Conservation (phyloP, 2,888 invertebrate genomes). For the Sceliomorpha sp. region DNA sequence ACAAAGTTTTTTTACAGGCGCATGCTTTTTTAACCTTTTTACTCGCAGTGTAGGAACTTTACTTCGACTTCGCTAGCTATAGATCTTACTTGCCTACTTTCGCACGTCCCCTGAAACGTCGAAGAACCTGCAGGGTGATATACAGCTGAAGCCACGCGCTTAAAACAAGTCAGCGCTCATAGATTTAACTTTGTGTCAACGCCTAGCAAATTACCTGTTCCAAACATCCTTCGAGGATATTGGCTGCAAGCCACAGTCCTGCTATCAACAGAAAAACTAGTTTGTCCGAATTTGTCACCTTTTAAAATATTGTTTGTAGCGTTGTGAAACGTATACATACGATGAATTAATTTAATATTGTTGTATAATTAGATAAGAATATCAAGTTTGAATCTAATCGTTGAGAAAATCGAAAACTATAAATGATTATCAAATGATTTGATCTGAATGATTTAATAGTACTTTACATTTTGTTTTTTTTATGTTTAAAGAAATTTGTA, state of each 20-base stretch:
- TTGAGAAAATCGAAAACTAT: too few relatives aligned
- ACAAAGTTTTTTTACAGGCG: slow-evolving; percentile 17
- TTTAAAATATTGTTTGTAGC: slow-evolving; percentile 33
- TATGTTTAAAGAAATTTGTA: too few relatives aligned
- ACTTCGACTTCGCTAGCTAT: slow-evolving; percentile 31
- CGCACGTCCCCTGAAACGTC: slow-evolving; percentile 51
- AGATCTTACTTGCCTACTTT: slow-evolving; percentile 56
- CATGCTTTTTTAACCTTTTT: slow-evolving; percentile 38
- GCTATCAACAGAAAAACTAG: slow-evolving; percentile 32
- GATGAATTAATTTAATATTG: slow-evolving; percentile 45
- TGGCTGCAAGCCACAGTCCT: slow-evolving; percentile 51
- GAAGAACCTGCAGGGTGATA: slow-evolving; percentile 52
- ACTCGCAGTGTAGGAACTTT: slow-evolving; percentile 37
- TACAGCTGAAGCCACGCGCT: slow-evolving; percentile 50
- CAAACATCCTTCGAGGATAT: slow-evolving; percentile 55
- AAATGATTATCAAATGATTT: too few relatives aligned
- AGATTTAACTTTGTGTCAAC: slow-evolving; percentile 58
- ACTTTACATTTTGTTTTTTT: too few relatives aligned
- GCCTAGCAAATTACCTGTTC: slow-evolving; percentile 56
- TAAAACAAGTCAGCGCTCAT: slow-evolving; percentile 55
- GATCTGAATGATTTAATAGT: too few relatives aligned
- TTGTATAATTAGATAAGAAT: too few relatives aligned
- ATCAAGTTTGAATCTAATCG: too few relatives aligned
- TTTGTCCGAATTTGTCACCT: slow-evolving; percentile 51
- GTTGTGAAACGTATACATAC: slow-evolving; percentile 14